Evolutionary conservation across 2,113 vertebrate species (phyloP), one percentile per base, ranked within the genome.

Genomic region (Pelodiscus sinensis): DNA sequence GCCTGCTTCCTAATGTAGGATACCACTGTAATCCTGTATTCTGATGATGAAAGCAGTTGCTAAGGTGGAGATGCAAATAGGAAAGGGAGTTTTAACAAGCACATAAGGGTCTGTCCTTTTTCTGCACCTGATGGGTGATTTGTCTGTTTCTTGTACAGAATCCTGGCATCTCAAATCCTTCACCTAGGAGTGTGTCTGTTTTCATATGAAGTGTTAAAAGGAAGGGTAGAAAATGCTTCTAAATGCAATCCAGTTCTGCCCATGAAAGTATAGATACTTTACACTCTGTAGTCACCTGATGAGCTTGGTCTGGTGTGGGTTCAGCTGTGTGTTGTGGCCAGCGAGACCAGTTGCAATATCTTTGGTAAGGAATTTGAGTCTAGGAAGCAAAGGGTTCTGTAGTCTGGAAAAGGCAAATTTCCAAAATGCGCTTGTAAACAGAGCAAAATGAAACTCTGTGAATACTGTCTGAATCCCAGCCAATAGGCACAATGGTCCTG

Each of bases 21-120:
- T 90, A 79, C 71, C 91, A 83, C 87, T 88, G 68, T 44, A 82
- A 80, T 93, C 62, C 88, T 93, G 16, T 84, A 93, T 96, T 92
- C 8, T 38, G 80, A 65, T 56, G 51, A 73, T 81, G 90, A 38
- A 84, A 91, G 77, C 92, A 81, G 50, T 85, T 82, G 62, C 81
- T 60, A 38, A 80, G 84, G 52, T 54, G 38, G 80, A 73, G 90
- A 10, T 1, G 3, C 35, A 78, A 62, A 27, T 24, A 79, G 88
- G 80, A 95, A 93, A 87, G 75, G 60, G 60, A 65, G 58, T 71
- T 82, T 44, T 80, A 79, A 82, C 29, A 3, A 9, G 62, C 8
- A 52, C 0, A 0, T 58, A 31, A 86, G 87, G 50, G 16, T 19
- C 0, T 85, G 5, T 51, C 3, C 55, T 91, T 82, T 92, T 27